phyloP scores from a whole-genome alignment of 2,797 vertebrate genomes.

The Salarias fasciatus region DNA sequence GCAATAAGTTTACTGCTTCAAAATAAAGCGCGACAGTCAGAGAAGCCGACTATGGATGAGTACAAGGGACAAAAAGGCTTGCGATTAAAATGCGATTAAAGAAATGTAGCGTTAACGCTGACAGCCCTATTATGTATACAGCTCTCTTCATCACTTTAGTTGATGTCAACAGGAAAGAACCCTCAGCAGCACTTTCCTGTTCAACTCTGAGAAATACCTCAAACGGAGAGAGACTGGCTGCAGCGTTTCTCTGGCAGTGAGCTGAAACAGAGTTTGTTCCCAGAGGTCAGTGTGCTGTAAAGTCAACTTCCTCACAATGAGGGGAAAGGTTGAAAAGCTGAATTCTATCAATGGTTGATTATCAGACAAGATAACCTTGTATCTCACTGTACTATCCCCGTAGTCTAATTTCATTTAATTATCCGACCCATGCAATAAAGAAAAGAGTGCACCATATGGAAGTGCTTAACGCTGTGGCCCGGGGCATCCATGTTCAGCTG shows the following conservation, averaged over 20 bases:
- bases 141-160: background rate
- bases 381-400: background rate
- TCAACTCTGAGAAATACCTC: background rate
- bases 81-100: no score
- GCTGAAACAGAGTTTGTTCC: slow-evolving; percentile 44
- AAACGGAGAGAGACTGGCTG: slow-evolving; percentile 19
- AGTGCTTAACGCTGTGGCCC: slow-evolving; percentile 49
- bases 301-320: slow-evolving; percentile 22
- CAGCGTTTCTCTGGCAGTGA: slow-evolving; percentile 44
- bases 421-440: background rate
- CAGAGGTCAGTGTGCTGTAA: slow-evolving; percentile 20
- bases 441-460: slow-evolving; percentile 50
- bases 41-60: no score
- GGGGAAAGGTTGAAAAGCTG: slow-evolving; percentile 1
- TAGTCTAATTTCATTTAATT: background rate
- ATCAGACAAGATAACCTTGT: background rate
- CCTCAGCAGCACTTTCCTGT: background rate
- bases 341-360: slow-evolving; percentile 2
- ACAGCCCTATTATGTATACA: no score
- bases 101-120: no score
- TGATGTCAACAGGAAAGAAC: no score
- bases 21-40: no score
- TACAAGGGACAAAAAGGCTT: no score
- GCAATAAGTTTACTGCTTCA: no score
- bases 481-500: slow-evolving; percentile 50